Evolutionary conservation across 2,113 vertebrate genomes (phyloP).

Genomic region (Tragelaphus buxtoni): DNA sequence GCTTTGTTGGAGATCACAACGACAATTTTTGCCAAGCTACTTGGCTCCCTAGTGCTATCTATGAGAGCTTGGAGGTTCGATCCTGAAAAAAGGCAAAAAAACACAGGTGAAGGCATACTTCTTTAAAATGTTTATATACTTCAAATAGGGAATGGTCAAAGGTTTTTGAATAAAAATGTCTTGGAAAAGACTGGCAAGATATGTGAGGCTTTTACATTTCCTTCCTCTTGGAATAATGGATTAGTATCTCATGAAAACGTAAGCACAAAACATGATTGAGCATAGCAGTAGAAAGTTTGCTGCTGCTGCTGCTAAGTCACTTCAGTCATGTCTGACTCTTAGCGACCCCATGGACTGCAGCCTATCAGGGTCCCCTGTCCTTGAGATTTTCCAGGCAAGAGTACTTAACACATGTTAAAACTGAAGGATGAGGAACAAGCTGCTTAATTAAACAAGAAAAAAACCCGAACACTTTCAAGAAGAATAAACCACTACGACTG

Average conservation of each 20-base stretch:
- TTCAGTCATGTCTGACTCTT: too few species aligned
- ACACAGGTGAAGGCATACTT: not conserved
- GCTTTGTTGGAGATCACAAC: slow-evolving; percentile 95
- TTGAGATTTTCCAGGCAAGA: too few species aligned
- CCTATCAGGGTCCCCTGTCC: too few species aligned
- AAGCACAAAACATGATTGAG: not conserved
- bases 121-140: not conserved
- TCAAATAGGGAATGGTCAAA: not conserved
- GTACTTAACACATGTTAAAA: not conserved
- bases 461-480: not conserved
- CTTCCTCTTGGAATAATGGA: not conserved
- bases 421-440: not conserved
- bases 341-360: too few species aligned
- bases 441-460: not conserved
- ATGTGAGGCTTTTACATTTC: not conserved
- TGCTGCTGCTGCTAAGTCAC: too few species aligned
- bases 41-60: slow-evolving; percentile 83
- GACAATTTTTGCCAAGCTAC: slow-evolving; percentile 88
- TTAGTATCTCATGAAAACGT: not conserved
- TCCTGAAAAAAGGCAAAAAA: slow-evolving; percentile 77
- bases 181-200: not conserved
- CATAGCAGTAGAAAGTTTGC: not conserved
- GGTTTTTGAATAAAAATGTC: not conserved
- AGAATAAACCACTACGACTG: not conserved
- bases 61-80: slow-evolving; percentile 97